These are phyloP conservation scores for Drosophila nigromelanica DNA, from an alignment of 1,140 invertebrate species.

Conservation along the genomic window DNA sequence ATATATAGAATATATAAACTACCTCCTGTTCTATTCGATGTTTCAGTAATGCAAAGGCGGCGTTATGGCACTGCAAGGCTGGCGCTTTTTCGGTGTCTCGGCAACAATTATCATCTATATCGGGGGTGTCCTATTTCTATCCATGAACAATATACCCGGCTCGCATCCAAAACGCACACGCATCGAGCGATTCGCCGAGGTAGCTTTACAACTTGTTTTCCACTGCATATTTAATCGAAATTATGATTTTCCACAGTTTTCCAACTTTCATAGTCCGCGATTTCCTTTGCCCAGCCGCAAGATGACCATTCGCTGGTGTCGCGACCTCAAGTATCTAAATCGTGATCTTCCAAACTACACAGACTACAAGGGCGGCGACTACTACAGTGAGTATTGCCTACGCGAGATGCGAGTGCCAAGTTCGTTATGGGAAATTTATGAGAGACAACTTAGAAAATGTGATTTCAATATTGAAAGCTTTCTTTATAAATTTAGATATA, in stretches of 20 bases:
- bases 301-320: constrained; percentile 81
- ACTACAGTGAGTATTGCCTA: constrained; percentile 53
- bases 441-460: no score
- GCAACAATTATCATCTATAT: constrained; percentile 85
- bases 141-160: constrained; percentile 85
- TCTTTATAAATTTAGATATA: no score
- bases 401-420: not conserved
- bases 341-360: constrained; percentile 72
- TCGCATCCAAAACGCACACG: constrained; percentile 76
- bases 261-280: constrained; percentile 77
- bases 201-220: constrained; percentile 19
- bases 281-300: constrained; percentile 72
- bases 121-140: constrained; percentile 85
- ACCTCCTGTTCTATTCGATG: not conserved
- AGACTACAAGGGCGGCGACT: constrained; percentile 68
- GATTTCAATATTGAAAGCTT: no score
- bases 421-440: no score
- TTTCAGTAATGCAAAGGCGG: constrained; percentile 81
- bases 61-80: constrained; percentile 84
- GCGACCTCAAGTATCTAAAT: constrained; percentile 77
- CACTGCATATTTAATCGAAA: no score
- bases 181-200: constrained; percentile 73
- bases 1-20: not conserved
- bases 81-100: constrained; percentile 85
- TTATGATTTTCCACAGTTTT: constrained; percentile 38